A percentile compares a stretch with the other conserved stretches of the same genome.
Conservation (phyloP, 2,113 vertebrate species). For the Cololabis saira region DNA sequence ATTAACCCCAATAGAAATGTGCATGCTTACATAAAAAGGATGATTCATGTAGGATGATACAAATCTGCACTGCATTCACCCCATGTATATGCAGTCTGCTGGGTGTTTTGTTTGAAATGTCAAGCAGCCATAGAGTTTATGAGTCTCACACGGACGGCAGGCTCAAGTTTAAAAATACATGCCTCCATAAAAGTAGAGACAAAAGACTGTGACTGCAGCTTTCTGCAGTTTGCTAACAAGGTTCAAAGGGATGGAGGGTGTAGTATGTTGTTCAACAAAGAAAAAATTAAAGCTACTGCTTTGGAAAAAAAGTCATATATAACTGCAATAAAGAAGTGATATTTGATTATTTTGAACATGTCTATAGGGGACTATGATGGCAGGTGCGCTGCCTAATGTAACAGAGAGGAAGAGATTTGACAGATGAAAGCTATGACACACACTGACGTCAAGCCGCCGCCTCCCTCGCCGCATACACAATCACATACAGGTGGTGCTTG, state of each 20-base stretch:
- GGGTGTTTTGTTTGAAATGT: neutral
- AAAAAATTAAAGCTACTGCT: no score
- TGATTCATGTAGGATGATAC: conserved; percentile 35
- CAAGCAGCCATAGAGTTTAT: conserved; percentile 4
- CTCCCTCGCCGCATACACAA: conserved; percentile 29
- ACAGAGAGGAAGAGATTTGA: conserved; percentile 32
- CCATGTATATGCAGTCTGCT: neutral
- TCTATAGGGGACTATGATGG: conserved; percentile 21
- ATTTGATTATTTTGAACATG: conserved; percentile 11
- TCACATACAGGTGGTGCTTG: conserved; percentile 28
- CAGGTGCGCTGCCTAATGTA: conserved; percentile 36
- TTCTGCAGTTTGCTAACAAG: no score
- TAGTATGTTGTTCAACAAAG: no score
- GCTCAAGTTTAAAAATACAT: conserved; percentile 1
- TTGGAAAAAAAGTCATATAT: neutral
- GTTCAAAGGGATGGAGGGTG: no score
- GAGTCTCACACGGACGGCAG: neutral
- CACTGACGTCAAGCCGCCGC: conserved; percentile 66
- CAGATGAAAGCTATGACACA: conserved; percentile 56
- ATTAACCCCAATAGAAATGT: conserved; percentile 21
- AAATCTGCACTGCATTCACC: conserved; percentile 17
- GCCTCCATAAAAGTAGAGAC: neutral
- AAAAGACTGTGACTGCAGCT: neutral
- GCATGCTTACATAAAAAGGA: conserved; percentile 55
- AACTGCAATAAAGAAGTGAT: conserved; percentile 33